Percentiles rank a stretch among this genome's conserved stretches.
These are phyloP conservation scores for Zosterops pallidus DNA, from an alignment of 2,113 vertebrate genomes.

Conservation along the genomic window DNA sequence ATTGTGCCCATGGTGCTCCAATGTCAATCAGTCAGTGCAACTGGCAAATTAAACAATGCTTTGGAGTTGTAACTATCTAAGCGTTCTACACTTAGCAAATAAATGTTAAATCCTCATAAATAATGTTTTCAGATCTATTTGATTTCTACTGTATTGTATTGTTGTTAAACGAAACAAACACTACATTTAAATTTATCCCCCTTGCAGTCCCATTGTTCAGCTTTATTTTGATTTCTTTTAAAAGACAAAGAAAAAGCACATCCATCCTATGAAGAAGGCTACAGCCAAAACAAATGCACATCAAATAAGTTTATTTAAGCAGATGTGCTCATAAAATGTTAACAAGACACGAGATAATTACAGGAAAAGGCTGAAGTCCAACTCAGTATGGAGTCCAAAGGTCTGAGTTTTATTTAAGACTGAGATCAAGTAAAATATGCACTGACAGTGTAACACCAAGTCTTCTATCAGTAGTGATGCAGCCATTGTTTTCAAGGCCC, in stretches of 20 bases:
- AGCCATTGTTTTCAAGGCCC: conserved; percentile 35
- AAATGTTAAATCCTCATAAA: conserved; percentile 52
- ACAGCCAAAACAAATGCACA: conserved; percentile 60
- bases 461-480: not conserved
- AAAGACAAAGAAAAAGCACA: conserved; percentile 34
- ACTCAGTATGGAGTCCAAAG: conserved; percentile 4
- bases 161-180: conserved; percentile 8
- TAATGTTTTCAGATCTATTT: conserved; percentile 10
- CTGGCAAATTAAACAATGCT: not conserved
- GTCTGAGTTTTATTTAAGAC: conserved; percentile 68
- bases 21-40: not conserved
- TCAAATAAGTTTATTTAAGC: conserved; percentile 69
- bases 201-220: conserved; percentile 5
- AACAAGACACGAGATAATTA: conserved; percentile 74
- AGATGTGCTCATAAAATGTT: conserved; percentile 77
- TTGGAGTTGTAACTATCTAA: conserved; percentile 26
- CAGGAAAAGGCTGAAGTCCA: conserved; percentile 70
- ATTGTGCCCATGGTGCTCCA: not conserved
- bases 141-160: not conserved
- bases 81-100: not conserved
- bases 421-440: conserved; percentile 65
- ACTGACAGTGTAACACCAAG: conserved; percentile 5
- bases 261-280: conserved; percentile 26
- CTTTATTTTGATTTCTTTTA: conserved; percentile 40
- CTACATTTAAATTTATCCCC: conserved; percentile 7